Evolutionary conservation across 2,113 vertebrate genomes (phyloP).

Genomic region (Anarhynchus alexandrinus): DNA sequence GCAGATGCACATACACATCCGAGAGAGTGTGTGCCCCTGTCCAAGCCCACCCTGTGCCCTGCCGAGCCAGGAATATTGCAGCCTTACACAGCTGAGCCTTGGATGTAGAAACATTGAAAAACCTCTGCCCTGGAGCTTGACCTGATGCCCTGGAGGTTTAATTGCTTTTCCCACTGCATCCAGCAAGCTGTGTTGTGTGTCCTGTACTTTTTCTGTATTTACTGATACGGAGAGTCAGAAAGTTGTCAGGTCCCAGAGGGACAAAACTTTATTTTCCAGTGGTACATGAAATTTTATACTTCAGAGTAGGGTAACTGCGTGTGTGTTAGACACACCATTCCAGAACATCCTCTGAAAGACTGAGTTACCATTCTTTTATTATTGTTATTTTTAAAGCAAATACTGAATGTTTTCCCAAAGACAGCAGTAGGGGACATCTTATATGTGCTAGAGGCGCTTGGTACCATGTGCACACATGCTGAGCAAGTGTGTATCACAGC

Average conservation of each 20-base stretch:
- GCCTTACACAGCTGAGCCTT: not conserved
- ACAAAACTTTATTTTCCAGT: not conserved
- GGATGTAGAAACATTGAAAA: not conserved
- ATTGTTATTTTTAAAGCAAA: not conserved
- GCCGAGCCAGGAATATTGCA: not conserved
- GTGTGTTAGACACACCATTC: not conserved
- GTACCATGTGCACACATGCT: not conserved
- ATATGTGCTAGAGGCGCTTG: too few relatives aligned
- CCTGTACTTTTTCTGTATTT: not conserved
- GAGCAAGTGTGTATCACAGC: not conserved
- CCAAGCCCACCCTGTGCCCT: not conserved
- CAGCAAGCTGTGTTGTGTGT: not conserved
- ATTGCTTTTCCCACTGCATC: not conserved
- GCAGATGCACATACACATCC: not conserved
- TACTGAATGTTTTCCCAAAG: constrained; percentile 48
- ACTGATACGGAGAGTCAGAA: not conserved
- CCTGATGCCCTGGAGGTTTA: not conserved
- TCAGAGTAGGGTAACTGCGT: not conserved
- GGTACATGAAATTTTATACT: not conserved
- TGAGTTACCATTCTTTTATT: not conserved
- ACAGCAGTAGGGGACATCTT: not conserved
- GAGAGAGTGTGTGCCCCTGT: not conserved
- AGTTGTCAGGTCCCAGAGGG: not conserved
- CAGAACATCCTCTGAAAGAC: not conserved
- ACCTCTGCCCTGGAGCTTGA: not conserved